A percentile compares a stretch with the other conserved stretches of the same genome.
Evolutionary conservation across 2,888 invertebrate genomes (phyloP).

Genomic region (Pseudanteris insignis): DNA sequence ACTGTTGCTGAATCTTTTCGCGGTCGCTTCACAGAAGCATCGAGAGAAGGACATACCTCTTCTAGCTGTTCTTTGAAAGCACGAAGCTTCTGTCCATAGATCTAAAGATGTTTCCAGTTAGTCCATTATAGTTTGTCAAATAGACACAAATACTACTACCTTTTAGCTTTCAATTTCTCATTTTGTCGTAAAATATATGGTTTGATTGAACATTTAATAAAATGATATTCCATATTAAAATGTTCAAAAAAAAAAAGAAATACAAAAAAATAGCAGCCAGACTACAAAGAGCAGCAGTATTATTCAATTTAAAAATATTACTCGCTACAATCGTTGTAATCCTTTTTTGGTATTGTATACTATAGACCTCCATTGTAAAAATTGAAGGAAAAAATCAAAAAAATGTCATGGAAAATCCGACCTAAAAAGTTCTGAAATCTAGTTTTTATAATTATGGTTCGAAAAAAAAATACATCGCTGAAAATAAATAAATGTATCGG

Average conservation of each 20-base stretch:
- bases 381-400: conserved; percentile 27
- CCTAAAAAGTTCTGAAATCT: conserved; percentile 2
- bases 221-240: not conserved
- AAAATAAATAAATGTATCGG: conserved; percentile 16
- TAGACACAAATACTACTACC: conserved; percentile 21
- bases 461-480: conserved; percentile 5
- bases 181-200: conserved; percentile 42
- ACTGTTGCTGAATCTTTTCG: conserved; percentile 70
- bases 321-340: conserved; percentile 14
- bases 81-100: conserved; percentile 85
- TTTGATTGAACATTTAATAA: not conserved
- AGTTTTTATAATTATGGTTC: not conserved
- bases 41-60: conserved; percentile 83
- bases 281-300: conserved; percentile 49
- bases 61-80: conserved; percentile 86
- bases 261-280: too few relatives aligned
- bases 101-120: conserved; percentile 77
- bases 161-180: conserved; percentile 54
- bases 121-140: conserved; percentile 68
- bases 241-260: too few relatives aligned
- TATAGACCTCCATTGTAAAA: conserved; percentile 11
- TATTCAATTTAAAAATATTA: conserved; percentile 50
- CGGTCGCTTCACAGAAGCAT: conserved; percentile 69
- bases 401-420: conserved; percentile 13
- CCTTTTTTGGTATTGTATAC: conserved; percentile 12